These are phyloP conservation scores for Corvus hawaiiensis DNA, from an alignment of 2,113 vertebrate species.

Conservation along the genomic window DNA sequence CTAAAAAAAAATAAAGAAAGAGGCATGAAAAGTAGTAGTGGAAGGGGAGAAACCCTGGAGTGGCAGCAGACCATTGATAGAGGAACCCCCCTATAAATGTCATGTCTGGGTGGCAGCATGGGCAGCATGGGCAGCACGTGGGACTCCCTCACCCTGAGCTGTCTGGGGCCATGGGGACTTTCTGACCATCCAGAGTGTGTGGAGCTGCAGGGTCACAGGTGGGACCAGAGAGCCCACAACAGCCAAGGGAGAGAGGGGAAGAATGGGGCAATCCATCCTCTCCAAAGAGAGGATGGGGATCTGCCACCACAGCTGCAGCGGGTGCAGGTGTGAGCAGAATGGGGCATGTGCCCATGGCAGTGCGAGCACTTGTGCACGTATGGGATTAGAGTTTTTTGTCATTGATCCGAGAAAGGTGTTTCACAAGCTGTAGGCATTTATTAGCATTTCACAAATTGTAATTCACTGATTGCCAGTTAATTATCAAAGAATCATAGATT, in stretches of 20 bases:
- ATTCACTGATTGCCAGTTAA: background rate
- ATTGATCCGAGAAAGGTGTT: background rate
- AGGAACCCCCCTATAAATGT: accelerated
- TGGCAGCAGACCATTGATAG: background rate
- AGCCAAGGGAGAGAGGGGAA: background rate
- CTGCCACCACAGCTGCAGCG: background rate
- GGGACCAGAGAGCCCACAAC: background rate
- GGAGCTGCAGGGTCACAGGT: accelerated
- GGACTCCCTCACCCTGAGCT: accelerated
- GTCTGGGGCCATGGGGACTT: accelerated
- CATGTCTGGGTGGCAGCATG: accelerated
- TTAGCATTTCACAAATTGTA: background rate
- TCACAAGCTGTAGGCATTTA: background rate
- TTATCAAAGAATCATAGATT: background rate
- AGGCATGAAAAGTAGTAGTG: background rate
- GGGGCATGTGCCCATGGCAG: accelerated
- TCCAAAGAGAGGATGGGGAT: background rate
- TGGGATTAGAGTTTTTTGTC: background rate
- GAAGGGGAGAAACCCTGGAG: background rate
- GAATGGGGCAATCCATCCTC: background rate
- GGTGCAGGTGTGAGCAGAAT: background rate
- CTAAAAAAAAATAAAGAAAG: background rate
- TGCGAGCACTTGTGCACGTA: accelerated
- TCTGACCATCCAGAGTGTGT: background rate
- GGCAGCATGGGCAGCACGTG: background rate